Conservation (phyloP, 2,888 invertebrate genomes). For the Cheilosia grossa region DNA sequence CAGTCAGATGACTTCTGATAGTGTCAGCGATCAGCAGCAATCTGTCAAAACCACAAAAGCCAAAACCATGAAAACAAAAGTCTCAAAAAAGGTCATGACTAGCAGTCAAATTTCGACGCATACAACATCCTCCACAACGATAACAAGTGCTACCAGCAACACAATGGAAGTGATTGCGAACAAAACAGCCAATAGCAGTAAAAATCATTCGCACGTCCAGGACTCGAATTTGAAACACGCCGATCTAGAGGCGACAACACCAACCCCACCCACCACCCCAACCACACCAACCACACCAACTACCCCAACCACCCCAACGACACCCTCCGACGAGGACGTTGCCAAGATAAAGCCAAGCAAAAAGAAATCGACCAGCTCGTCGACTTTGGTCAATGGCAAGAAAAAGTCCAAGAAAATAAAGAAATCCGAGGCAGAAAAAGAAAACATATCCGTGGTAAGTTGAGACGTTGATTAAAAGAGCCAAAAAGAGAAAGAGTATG, state of each 20-base stretch:
- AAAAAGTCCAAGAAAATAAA: conserved; percentile 87
- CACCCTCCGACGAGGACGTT: conserved; percentile 45
- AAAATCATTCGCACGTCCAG: conserved; percentile 2
- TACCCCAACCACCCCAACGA: conserved; percentile 3
- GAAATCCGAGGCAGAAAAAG: conserved; percentile 86
- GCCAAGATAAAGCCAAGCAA: conserved; percentile 42
- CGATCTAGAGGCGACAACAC: conserved; percentile 14
- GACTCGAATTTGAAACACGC: conserved; percentile 17
- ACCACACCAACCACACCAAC: conserved; percentile 10
- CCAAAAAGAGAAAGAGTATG: not conserved
- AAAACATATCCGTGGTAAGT: conserved; percentile 88
- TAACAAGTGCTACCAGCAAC: conserved; percentile 27
- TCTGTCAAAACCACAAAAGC: conserved; percentile 48
- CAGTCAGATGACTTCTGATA: conserved; percentile 41
- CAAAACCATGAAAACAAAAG: conserved; percentile 52
- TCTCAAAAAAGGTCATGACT: conserved; percentile 49
- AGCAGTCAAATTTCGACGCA: conserved; percentile 33
- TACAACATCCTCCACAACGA: conserved; percentile 28
- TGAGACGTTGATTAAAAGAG: too few relatives aligned
- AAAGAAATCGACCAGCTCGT: conserved; percentile 43
- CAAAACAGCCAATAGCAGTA: conserved; percentile 4
- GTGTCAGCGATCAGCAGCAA: conserved; percentile 45
- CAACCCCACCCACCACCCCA: conserved; percentile 1
- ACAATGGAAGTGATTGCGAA: conserved; percentile 46
- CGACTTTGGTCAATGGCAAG: conserved; percentile 79